A percentile compares a stretch with the other conserved stretches of the same genome.
Conservation (phyloP, 2,797 vertebrate species). For the Oreochromis grahami region DNA sequence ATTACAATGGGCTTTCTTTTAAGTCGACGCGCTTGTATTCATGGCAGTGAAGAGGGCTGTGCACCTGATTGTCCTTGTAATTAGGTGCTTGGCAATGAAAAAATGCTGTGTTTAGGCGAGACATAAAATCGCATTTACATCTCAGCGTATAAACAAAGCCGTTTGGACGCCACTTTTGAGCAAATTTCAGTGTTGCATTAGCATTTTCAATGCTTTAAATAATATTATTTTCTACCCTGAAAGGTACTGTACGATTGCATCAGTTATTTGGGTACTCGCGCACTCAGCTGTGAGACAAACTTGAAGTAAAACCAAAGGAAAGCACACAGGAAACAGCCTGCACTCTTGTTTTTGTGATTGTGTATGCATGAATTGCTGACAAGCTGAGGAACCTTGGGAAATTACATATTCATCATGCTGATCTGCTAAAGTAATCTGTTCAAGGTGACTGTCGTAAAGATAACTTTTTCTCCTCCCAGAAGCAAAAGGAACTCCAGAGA, state of each 20-base stretch:
- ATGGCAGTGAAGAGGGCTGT: conserved; percentile 25
- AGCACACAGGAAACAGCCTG: conserved; percentile 28
- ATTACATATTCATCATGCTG: conserved; percentile 51
- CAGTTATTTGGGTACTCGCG: neutral
- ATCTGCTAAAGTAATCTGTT: conserved; percentile 31
- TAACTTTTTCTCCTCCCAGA: conserved; percentile 12
- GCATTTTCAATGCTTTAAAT: neutral
- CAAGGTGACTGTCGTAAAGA: conserved; percentile 52
- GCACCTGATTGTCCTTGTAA: conserved; percentile 50
- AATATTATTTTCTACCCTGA: neutral
- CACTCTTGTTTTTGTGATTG: conserved; percentile 27
- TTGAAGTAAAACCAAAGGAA: neutral
- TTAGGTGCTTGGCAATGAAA: conserved; percentile 54
- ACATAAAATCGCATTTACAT: conserved; percentile 7
- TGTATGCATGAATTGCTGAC: conserved; percentile 34
- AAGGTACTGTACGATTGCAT: neutral
- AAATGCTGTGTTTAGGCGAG: conserved; percentile 39
- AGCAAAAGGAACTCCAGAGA: conserved; percentile 19
- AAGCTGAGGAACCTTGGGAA: conserved; percentile 38
- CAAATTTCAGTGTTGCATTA: neutral
- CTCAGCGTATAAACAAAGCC: neutral
- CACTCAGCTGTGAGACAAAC: neutral
- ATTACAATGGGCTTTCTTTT: conserved; percentile 65
- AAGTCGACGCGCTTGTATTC: conserved; percentile 31
- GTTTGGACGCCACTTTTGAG: neutral